Base-by-base conservation (phyloP, 1,140 invertebrate species). In the Tyrophagus putrescentiae region DNA sequence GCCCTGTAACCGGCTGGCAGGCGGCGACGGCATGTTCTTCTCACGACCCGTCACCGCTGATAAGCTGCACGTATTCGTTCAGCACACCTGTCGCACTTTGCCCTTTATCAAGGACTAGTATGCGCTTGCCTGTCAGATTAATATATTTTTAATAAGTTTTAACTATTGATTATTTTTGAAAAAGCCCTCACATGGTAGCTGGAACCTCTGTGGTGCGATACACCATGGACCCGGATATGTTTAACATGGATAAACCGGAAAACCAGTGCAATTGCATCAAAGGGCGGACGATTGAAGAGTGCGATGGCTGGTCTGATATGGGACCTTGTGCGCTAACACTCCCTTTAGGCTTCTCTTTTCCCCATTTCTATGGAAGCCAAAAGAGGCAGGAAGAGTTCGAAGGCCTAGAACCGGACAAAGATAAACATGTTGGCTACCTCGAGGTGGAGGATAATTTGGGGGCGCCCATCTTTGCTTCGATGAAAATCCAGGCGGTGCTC, bases 231-330 rank as follows among this genome's bases (percentile, higher is more conserved):
- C n/a, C n/a, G 3, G 31, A 33, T 13, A 13, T 27, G 28, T 27
- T 54, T 54, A 34, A 54, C 25, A 54, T 54, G 52, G 9, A n/a
- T 13, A 11, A 34, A 2, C 32, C 32, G 27, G 13, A 25, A 9
- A 54, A 54, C 39, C 52, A 34, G 3, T 54, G 52, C 39, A 34
- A 34, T 25, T 54, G 52, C 23, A 3, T 52, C n/a, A 48, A 48
- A 48, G 7, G 39, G 13, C 13, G 2, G 4, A 18, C 52, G 21
- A 34, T 28, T 31, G 1, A 13, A 2, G 25, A 54, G 27, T 54
- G 52, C 25, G 52, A 54, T 54, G 52, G 52, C 21, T 54, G 28
- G 27, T 11, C 13, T 18, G 52, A 28, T 13, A 18, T 54, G 13
- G n/a, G 31, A 25, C 52, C 52, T 4, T 54, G 52, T 54, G 3